phyloP scores from a whole-genome alignment of 2,888 invertebrate species.

The Bombylius discolor region DNA sequence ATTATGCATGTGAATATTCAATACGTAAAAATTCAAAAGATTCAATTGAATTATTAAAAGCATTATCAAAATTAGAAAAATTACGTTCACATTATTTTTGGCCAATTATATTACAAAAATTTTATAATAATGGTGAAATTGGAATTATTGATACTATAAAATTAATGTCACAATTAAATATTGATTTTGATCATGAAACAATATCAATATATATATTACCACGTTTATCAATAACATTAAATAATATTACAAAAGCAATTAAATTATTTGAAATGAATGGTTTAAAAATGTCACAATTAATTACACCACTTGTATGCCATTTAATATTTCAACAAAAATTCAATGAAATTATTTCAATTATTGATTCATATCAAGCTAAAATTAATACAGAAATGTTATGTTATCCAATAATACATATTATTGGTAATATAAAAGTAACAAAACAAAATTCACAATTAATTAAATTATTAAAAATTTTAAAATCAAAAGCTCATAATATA shows the following conservation, averaged over 20 bases:
- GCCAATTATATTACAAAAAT: slow-evolving; percentile 44
- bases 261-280: slow-evolving; percentile 24
- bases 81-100: slow-evolving; percentile 51
- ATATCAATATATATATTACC: slow-evolving; percentile 44
- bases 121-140: slow-evolving; percentile 40
- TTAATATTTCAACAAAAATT: slow-evolving; percentile 24
- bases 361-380: slow-evolving; percentile 35
- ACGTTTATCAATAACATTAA: slow-evolving; percentile 26
- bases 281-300: slow-evolving; percentile 21
- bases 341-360: slow-evolving; percentile 19
- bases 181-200: slow-evolving; percentile 46
- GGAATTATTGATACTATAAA: slow-evolving; percentile 41
- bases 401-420: slow-evolving; percentile 38
- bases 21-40: slow-evolving; percentile 29
- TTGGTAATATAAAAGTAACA: slow-evolving; percentile 32
- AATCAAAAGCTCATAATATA: slow-evolving; percentile 33
- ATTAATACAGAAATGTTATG: slow-evolving; percentile 40
- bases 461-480: slow-evolving; percentile 39
- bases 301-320: slow-evolving; percentile 24
- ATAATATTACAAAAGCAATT: slow-evolving; percentile 22
- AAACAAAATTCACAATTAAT: slow-evolving; percentile 38
- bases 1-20: slow-evolving; percentile 42
- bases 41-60: slow-evolving; percentile 21
- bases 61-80: slow-evolving; percentile 20
- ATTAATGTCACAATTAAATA: slow-evolving; percentile 41